These are phyloP conservation scores for Griposia aprilina DNA, from an alignment of 2,888 invertebrate species.

Conservation along the genomic window DNA sequence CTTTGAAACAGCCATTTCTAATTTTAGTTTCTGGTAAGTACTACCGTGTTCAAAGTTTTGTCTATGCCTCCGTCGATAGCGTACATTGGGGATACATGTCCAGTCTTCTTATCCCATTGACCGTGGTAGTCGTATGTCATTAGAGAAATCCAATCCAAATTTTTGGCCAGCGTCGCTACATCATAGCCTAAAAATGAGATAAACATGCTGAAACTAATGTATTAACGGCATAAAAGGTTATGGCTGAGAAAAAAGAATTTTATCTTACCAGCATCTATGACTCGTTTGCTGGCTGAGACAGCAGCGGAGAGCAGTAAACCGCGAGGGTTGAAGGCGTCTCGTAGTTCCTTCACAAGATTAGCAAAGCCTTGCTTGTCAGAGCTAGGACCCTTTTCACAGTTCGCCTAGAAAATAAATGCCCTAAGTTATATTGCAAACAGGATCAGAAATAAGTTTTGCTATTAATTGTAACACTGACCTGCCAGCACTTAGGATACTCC, in stretches of 20 bases:
- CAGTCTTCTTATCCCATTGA: slow-evolving; percentile 97
- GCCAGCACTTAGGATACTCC: slow-evolving; percentile 98
- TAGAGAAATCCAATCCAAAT: slow-evolving; percentile 97
- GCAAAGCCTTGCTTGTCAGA: slow-evolving; percentile 96
- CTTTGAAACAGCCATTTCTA: background rate
- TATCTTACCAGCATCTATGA: slow-evolving; percentile 94
- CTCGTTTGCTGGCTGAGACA: slow-evolving; percentile 95
- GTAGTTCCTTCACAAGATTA: slow-evolving; percentile 93
- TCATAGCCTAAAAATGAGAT: slow-evolving; percentile 91
- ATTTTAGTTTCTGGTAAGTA: background rate
- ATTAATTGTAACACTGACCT: slow-evolving; percentile 85
- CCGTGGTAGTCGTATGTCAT: slow-evolving; percentile 98
- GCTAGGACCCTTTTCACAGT: slow-evolving; percentile 95
- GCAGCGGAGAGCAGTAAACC: slow-evolving; percentile 95
- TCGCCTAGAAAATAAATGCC: slow-evolving; percentile 88
- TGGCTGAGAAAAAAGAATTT: background rate
- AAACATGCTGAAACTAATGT: background rate
- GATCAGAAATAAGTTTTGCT: slow-evolving; percentile 9
- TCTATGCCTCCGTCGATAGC: slow-evolving; percentile 93
- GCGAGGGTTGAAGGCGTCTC: slow-evolving; percentile 92
- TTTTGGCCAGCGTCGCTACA: slow-evolving; percentile 93
- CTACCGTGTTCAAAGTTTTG: slow-evolving; percentile 93
- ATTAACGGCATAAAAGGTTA: background rate
- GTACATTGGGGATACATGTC: slow-evolving; percentile 97
- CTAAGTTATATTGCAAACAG: background rate